These are phyloP conservation scores for Taphrorychus bicolor DNA, from an alignment of 2,888 invertebrate genomes.

Conservation along the genomic window DNA sequence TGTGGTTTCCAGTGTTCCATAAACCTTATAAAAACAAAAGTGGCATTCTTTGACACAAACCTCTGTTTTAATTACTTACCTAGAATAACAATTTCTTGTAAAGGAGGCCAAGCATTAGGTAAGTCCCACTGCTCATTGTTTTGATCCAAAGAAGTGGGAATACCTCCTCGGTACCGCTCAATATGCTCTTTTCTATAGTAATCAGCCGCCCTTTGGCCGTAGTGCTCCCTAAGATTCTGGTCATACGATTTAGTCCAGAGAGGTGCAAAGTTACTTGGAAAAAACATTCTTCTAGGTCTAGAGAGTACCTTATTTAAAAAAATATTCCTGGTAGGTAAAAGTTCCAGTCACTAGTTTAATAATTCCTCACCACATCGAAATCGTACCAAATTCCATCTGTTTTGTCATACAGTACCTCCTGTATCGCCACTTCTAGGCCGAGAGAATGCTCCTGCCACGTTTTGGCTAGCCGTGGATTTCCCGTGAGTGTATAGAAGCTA, in stretches of 20 bases:
- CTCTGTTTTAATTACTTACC: constrained; percentile 55
- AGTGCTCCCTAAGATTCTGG: constrained; percentile 45
- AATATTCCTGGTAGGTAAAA: too few relatives aligned
- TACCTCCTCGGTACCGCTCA: constrained; percentile 66
- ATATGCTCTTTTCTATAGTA: constrained; percentile 62
- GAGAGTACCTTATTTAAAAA: constrained; percentile 24
- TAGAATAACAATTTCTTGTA: constrained; percentile 76
- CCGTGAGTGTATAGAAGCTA: constrained; percentile 64
- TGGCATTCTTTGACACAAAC: background rate
- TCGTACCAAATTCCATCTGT: constrained; percentile 69
- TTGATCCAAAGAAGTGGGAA: constrained; percentile 69
- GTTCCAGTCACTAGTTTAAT: too few relatives aligned
- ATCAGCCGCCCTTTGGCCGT: constrained; percentile 63
- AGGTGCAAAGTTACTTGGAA: constrained; percentile 75
- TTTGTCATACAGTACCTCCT: constrained; percentile 77
- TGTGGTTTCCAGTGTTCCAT: constrained; percentile 55
- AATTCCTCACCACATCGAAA: constrained; percentile 56
- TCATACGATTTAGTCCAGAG: constrained; percentile 68
- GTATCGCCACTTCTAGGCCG: constrained; percentile 68
- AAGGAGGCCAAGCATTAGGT: constrained; percentile 87
- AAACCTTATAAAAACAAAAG: constrained; percentile 32
- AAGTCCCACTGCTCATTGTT: constrained; percentile 82
- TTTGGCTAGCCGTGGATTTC: constrained; percentile 60
- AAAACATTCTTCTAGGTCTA: constrained; percentile 70
- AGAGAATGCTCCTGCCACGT: constrained; percentile 65